Conservation (phyloP, 2,113 vertebrate genomes). For the Psammodynastes pulverulentus region DNA sequence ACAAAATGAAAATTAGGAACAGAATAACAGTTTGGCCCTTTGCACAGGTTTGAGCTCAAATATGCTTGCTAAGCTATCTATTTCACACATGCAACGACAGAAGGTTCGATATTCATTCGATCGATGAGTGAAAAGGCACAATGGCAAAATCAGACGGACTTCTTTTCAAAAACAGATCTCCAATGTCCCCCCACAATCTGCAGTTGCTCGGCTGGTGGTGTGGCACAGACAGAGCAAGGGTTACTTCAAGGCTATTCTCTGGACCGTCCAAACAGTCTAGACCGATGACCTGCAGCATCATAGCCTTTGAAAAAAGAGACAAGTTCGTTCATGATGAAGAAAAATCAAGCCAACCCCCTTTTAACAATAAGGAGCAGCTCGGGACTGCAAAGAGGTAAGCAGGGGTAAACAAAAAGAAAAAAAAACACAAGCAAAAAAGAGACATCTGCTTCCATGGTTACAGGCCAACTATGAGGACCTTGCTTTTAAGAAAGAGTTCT, state of each 20-base stretch:
- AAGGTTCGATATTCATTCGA: slow-evolving; percentile 99
- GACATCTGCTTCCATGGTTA: slow-evolving; percentile 99
- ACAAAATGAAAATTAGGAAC: slow-evolving; percentile 42
- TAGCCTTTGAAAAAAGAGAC: slow-evolving; percentile 94
- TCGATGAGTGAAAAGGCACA: slow-evolving; percentile 99
- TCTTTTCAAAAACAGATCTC: slow-evolving; percentile 97
- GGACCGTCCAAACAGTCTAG: slow-evolving; percentile 96
- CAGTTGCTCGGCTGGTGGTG: slow-evolving; percentile 87
- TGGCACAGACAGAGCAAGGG: slow-evolving; percentile 89
- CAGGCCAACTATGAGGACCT: slow-evolving; percentile 94
- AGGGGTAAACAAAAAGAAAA: slow-evolving; percentile 80
- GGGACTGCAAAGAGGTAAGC: slow-evolving; percentile 97
- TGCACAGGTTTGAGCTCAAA: slow-evolving; percentile 82
- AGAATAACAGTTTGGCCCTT: slow-evolving; percentile 76
- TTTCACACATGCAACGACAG: slow-evolving; percentile 97
- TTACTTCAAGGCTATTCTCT: slow-evolving; percentile 97
- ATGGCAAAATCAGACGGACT: slow-evolving; percentile 95
- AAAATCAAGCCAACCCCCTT: slow-evolving; percentile 87
- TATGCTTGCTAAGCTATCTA: slow-evolving; percentile 96
- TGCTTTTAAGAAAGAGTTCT: slow-evolving; percentile 93
- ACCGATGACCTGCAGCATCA: slow-evolving; percentile 94
- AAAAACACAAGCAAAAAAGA: slow-evolving; percentile 32
- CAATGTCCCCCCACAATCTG: slow-evolving; percentile 88
- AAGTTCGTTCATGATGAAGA: slow-evolving; percentile 91
- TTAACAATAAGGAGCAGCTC: slow-evolving; percentile 92